Evolutionary conservation across 2,888 invertebrate species (phyloP).

Genomic region (Phyto melanocephala): DNA sequence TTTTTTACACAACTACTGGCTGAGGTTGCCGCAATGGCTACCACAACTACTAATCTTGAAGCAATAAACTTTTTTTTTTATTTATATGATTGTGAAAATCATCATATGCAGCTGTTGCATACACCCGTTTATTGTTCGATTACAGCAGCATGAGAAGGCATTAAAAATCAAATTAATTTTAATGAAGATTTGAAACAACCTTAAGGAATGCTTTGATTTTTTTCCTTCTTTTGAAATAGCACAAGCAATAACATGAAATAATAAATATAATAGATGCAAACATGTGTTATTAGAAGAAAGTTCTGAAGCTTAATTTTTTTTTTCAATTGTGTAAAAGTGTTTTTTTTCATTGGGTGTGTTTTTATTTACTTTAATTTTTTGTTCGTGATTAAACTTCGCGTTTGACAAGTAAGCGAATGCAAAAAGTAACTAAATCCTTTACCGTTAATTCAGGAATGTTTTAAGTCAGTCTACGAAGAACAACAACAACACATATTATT

Average conservation of each 20-base stretch:
- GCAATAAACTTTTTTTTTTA: not conserved
- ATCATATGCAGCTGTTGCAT: constrained; percentile 35
- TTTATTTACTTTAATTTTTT: too few relatives aligned
- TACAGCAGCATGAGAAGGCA: constrained; percentile 38
- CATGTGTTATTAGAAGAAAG: not conserved
- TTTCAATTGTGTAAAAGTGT: not conserved
- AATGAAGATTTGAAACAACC: constrained; percentile 56
- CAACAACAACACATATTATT: too few relatives aligned
- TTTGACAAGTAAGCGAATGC: too few relatives aligned
- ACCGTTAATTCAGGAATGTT: too few relatives aligned
- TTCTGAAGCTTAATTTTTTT: not conserved
- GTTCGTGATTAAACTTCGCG: too few relatives aligned
- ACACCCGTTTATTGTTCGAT: constrained; percentile 8
- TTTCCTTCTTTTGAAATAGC: not conserved
- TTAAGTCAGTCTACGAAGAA: too few relatives aligned
- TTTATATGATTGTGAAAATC: constrained; percentile 23
- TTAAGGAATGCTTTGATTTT: constrained; percentile 48
- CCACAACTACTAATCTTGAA: not conserved
- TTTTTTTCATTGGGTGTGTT: too few relatives aligned
- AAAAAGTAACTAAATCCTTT: too few relatives aligned
- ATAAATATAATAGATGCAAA: not conserved
- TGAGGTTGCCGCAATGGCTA: not conserved
- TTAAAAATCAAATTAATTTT: constrained; percentile 61
- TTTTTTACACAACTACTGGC: not conserved
- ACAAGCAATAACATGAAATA: not conserved